Evolutionary conservation across 2,113 vertebrate species (phyloP).

Genomic region (Orthonyx spaldingii): DNA sequence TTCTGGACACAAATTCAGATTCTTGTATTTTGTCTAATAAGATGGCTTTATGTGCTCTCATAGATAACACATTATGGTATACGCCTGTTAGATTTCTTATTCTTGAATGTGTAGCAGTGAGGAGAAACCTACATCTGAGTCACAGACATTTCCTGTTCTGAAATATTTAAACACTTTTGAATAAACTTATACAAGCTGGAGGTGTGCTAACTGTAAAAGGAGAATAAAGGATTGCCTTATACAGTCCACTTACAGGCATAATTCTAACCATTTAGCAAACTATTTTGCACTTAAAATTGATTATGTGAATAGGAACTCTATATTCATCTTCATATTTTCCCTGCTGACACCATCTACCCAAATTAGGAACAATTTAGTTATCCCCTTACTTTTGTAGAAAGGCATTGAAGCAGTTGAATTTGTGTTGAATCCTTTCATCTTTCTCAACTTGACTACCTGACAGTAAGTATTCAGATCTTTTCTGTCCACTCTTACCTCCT

Average conservation of each 20-base stretch:
- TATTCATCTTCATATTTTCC: not conserved
- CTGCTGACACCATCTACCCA: not conserved
- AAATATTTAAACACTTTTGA: not conserved
- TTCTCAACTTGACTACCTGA: not conserved
- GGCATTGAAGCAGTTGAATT: not conserved
- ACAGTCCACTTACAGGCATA: not conserved
- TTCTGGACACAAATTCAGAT: not conserved
- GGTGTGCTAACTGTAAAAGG: not conserved
- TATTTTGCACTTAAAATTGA: not conserved
- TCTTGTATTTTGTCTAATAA: not conserved
- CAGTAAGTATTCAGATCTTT: not conserved
- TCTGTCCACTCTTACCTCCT: not conserved
- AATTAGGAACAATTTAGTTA: not conserved
- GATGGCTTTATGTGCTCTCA: not conserved
- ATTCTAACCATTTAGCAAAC: not conserved
- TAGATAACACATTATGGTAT: not conserved
- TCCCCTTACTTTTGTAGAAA: not conserved
- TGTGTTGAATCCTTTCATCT: not conserved
- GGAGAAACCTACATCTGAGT: not conserved
- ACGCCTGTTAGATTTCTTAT: not conserved
- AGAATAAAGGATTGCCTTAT: not conserved
- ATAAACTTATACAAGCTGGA: not conserved
- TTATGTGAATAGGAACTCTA: accelerated
- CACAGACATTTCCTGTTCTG: not conserved
- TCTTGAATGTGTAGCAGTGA: not conserved